Conservation (phyloP, 2,888 invertebrate genomes). For the Oscheius onirici region DNA sequence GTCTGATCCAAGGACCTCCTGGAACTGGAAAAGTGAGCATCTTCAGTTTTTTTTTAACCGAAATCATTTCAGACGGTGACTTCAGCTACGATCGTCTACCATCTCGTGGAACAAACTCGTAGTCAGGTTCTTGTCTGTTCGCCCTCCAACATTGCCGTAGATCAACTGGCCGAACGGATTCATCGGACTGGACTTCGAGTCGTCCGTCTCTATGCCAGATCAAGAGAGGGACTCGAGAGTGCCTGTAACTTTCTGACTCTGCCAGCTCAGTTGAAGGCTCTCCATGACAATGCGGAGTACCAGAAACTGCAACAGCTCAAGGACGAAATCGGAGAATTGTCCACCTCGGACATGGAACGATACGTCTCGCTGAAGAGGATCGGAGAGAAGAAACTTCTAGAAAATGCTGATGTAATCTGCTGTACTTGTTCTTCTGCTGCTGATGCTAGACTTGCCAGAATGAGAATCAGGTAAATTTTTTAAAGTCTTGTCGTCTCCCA, state of each 20-base stretch:
- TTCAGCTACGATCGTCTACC: conserved; percentile 98
- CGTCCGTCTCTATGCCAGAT: conserved; percentile 94
- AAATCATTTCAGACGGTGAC: conserved; percentile 84
- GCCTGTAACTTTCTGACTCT: conserved; percentile 94
- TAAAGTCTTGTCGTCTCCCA: no score
- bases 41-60: not conserved
- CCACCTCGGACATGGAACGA: conserved; percentile 92
- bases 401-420: conserved; percentile 96
- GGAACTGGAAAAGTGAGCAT: conserved; percentile 56
- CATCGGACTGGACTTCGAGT: conserved; percentile 92
- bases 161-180: conserved; percentile 98
- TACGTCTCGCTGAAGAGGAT: conserved; percentile 75
- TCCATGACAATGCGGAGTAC: conserved; percentile 91
- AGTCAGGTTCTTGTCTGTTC: conserved; percentile 89
- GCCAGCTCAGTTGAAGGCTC: conserved; percentile 95
- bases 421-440: conserved; percentile 99
- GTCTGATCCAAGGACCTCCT: conserved; percentile 85
- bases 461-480: conserved; percentile 76
- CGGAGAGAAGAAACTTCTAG: conserved; percentile 46
- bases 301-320: conserved; percentile 91
- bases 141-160: conserved; percentile 98
- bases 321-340: conserved; percentile 96
- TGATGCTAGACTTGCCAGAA: conserved; percentile 88
- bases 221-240: conserved; percentile 95
- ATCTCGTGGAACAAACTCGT: conserved; percentile 86